Percentiles rank a stretch among this genome's conserved stretches.
These are phyloP conservation scores for Brachionus manjavacas DNA, from an alignment of 1,140 invertebrate species.

Conservation along the genomic window DNA sequence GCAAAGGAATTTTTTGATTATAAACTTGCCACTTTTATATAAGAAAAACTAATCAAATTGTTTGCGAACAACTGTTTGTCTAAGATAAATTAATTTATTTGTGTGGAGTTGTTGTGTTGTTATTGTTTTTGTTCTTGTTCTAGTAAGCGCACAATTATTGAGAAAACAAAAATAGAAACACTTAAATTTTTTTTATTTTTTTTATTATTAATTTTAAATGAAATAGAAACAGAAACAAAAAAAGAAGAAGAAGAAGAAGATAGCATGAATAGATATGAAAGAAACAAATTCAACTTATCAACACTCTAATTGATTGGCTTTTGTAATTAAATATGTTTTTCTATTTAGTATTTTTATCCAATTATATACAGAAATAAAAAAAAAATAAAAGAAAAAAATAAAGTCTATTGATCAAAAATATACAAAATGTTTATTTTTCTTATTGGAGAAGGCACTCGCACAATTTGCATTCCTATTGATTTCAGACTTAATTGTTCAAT, in stretches of 20 bases:
- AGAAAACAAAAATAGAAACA: background rate
- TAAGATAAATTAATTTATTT: conserved; percentile 8
- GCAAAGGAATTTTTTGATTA: background rate
- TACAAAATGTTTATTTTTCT: background rate
- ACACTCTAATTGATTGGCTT: background rate
- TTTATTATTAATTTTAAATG: too few relatives aligned
- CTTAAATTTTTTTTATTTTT: background rate
- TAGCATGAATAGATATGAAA: background rate
- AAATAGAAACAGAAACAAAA: background rate
- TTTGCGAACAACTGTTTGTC: background rate
- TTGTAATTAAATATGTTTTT: background rate
- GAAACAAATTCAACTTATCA: background rate
- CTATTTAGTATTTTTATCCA: background rate
- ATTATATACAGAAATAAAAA: background rate
- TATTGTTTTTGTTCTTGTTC: background rate
- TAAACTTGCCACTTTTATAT: background rate
- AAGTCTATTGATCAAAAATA: background rate
- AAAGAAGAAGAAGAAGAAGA: background rate
- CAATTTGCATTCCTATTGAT: too few relatives aligned
- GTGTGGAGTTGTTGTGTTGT: background rate
- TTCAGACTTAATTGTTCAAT: too few relatives aligned
- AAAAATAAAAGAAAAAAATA: background rate
- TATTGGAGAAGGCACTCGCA: background rate
- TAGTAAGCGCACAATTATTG: background rate
- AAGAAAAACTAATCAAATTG: background rate